Evolutionary conservation across 2,888 invertebrate species (phyloP).

Genomic region (Nymphalis polychloros): DNA sequence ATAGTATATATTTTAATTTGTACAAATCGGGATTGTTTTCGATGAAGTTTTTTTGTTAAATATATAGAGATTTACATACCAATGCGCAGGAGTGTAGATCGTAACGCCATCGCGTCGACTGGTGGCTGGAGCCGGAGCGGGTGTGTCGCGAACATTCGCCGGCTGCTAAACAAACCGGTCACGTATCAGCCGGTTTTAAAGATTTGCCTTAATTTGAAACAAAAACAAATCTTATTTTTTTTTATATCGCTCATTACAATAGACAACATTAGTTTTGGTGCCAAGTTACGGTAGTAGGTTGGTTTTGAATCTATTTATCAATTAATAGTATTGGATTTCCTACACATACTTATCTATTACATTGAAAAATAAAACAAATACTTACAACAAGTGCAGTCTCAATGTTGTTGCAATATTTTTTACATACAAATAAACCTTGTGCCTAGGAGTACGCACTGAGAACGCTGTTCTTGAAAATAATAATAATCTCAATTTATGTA

Average conservation of each 20-base stretch:
- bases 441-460: no score
- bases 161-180: constrained; percentile 61
- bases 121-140: constrained; percentile 51
- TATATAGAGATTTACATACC: constrained; percentile 50
- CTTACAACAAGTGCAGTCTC: no score
- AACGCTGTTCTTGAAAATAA: no score
- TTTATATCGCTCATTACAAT: background rate
- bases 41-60: background rate
- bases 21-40: background rate
- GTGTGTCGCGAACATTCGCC: constrained; percentile 40
- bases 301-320: no score
- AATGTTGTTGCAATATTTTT: no score
- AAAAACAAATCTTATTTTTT: background rate
- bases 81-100: constrained; percentile 73
- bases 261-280: background rate
- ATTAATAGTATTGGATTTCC: no score
- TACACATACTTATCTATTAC: no score
- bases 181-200: constrained; percentile 49
- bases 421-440: no score
- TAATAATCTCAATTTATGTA: no score
- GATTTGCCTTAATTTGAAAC: background rate
- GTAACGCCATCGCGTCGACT: constrained; percentile 73
- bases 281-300: no score
- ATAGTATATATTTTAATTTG: no score
- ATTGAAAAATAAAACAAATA: no score